Percentiles rank a stretch among this genome's conserved stretches.
Evolutionary conservation across 1,140 invertebrate genomes (phyloP).

Genomic region (Drosophila ercepeae): DNA sequence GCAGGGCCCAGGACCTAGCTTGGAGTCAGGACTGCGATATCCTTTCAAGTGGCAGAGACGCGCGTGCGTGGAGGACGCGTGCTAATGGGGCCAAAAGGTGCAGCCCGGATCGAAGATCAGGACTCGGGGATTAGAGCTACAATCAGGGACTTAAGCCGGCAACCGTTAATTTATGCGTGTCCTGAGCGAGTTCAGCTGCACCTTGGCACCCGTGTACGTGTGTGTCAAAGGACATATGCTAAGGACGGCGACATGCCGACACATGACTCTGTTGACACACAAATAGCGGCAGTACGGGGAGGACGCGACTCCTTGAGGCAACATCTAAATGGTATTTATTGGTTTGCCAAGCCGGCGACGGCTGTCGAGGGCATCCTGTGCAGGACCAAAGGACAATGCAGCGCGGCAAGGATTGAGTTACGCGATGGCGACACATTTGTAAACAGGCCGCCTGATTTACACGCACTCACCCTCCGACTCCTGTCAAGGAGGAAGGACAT

Average conservation of each 20-base stretch:
- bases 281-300: conserved; percentile 8
- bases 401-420: conserved; percentile 73
- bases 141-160: conserved; percentile 38
- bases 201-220: conserved; percentile 24
- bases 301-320: conserved; percentile 36
- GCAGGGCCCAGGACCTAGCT: conserved; percentile 26
- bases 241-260: conserved; percentile 66
- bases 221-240: conserved; percentile 77
- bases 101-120: conserved; percentile 47
- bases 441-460: conserved; percentile 72
- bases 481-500: conserved; percentile 7
- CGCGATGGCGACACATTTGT: conserved; percentile 79
- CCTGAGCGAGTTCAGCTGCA: conserved; percentile 67
- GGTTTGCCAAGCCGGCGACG: conserved; percentile 79
- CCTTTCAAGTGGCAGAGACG: conserved; percentile 60
- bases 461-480: conserved; percentile 12
- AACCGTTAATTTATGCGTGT: conserved; percentile 74
- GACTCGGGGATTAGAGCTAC: conserved; percentile 28
- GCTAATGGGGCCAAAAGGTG: conserved; percentile 80
- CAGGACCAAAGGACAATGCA: not conserved
- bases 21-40: conserved; percentile 22
- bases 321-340: conserved; percentile 77
- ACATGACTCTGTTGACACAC: conserved; percentile 80
- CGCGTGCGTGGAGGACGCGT: conserved; percentile 70
- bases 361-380: conserved; percentile 75